phyloP scores from a whole-genome alignment of 2,113 vertebrate genomes.

The Hippocampus zosterae region DNA sequence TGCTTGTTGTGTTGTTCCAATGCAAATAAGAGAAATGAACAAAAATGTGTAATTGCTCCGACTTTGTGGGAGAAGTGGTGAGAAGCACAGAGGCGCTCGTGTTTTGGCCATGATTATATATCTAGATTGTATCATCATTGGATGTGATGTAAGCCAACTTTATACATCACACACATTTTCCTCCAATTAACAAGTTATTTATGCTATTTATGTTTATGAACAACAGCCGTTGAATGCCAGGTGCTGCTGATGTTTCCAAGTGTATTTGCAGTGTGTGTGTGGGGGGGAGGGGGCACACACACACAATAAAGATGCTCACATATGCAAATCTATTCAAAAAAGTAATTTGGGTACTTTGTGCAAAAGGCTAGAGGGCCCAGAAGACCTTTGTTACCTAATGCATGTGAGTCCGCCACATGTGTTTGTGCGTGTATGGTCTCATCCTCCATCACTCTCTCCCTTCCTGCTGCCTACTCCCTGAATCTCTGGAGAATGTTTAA shows the following conservation, averaged over 20 bases:
- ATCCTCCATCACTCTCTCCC: not conserved
- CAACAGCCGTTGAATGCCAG: not conserved
- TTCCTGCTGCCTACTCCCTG: not conserved
- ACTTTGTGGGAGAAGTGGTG: too few species aligned
- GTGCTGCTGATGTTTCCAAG: not conserved
- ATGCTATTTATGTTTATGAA: not conserved
- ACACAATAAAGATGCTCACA: not conserved
- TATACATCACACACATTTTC: not conserved
- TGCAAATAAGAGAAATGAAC: too few species aligned
- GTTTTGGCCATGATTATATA: too few species aligned
- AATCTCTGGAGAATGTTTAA: slow-evolving; percentile 13
- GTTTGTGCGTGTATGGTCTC: not conserved
- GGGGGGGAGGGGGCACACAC: too few species aligned
- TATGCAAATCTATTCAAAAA: slow-evolving; percentile 3
- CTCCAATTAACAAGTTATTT: not conserved
- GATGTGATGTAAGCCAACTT: too few species aligned
- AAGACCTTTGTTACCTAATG: slow-evolving; percentile 26
- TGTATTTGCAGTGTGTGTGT: not conserved
- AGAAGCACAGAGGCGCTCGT: too few species aligned
- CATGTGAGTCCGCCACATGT: not conserved
- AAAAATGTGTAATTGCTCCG: too few species aligned
- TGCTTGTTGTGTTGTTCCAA: too few species aligned
- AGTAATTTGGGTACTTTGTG: not conserved
- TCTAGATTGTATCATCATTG: too few species aligned
- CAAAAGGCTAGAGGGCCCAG: slow-evolving; percentile 5